Conservation (phyloP, 1,140 invertebrate genomes). For the Trichonephila clavata region DNA sequence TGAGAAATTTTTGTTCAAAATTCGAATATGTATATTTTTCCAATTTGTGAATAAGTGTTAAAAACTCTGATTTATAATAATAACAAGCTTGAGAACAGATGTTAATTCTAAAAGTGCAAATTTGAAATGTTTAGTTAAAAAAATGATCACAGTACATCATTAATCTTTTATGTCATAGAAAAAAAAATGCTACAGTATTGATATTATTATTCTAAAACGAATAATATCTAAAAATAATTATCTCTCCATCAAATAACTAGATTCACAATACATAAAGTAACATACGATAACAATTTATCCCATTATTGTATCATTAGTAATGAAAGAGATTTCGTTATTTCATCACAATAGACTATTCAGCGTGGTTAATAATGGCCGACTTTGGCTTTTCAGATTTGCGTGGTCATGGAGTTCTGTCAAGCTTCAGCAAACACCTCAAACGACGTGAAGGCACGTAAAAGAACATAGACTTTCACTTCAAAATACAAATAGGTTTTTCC, state of each 20-base stretch:
- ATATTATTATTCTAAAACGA: background rate
- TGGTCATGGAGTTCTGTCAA: conserved; percentile 23
- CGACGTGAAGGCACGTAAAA: conserved; percentile 21
- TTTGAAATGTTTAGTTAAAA: too few relatives aligned
- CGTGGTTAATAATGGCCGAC: background rate
- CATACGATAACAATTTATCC: background rate
- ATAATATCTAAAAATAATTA: background rate
- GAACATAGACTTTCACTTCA: conserved; percentile 30
- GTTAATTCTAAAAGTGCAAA: too few relatives aligned
- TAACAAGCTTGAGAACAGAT: too few relatives aligned
- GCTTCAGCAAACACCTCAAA: conserved; percentile 40
- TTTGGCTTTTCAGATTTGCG: background rate
- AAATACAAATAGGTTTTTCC: background rate
- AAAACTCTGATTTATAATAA: background rate
- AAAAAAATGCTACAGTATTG: background rate
- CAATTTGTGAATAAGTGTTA: too few relatives aligned
- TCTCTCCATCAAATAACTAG: background rate
- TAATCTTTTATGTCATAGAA: too few relatives aligned
- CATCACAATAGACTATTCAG: background rate
- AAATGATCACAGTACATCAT: too few relatives aligned
- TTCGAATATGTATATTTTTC: too few relatives aligned
- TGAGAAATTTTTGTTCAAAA: too few relatives aligned
- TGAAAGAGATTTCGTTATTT: background rate
- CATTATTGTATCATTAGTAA: background rate
- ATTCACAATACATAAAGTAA: background rate